phyloP scores from a whole-genome alignment of 2,797 vertebrate genomes.

The Antrozous pallidus region DNA sequence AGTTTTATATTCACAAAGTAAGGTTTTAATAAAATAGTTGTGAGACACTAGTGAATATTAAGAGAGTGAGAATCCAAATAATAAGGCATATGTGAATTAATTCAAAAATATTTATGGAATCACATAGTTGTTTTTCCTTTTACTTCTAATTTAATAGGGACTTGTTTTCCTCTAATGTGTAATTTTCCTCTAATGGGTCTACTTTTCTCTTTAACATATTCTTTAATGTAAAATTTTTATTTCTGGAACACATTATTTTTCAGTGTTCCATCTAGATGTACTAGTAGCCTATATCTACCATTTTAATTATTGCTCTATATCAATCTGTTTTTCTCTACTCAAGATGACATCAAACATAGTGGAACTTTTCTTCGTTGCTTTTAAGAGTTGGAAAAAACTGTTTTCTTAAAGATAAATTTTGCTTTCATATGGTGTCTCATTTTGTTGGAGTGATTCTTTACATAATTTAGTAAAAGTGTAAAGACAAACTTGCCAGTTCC shows the following conservation, averaged over 20 bases:
- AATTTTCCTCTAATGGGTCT: neutral
- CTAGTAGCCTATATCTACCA: neutral
- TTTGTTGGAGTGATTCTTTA: neutral
- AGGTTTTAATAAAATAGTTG: neutral
- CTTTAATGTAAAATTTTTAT: neutral
- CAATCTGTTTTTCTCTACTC: neutral
- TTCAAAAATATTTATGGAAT: neutral
- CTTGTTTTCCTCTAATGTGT: neutral
- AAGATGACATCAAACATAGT: neutral
- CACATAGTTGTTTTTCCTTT: neutral
- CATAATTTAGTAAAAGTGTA: neutral
- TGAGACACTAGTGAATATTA: neutral
- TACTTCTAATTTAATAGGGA: neutral
- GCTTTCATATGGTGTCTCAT: neutral
- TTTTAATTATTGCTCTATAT: neutral
- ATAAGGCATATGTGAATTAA: neutral
- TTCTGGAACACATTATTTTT: neutral
- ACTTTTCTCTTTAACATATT: neutral
- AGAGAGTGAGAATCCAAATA: neutral
- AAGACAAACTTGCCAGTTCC: neutral
- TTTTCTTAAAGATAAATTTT: neutral
- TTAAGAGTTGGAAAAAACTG: neutral
- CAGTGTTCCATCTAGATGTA: neutral
- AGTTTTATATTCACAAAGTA: neutral
- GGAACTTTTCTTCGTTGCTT: neutral